A percentile compares a stretch with the other conserved stretches of the same genome.
Conservation (phyloP, 2,888 invertebrate genomes). For the Mystacides longicornis region DNA sequence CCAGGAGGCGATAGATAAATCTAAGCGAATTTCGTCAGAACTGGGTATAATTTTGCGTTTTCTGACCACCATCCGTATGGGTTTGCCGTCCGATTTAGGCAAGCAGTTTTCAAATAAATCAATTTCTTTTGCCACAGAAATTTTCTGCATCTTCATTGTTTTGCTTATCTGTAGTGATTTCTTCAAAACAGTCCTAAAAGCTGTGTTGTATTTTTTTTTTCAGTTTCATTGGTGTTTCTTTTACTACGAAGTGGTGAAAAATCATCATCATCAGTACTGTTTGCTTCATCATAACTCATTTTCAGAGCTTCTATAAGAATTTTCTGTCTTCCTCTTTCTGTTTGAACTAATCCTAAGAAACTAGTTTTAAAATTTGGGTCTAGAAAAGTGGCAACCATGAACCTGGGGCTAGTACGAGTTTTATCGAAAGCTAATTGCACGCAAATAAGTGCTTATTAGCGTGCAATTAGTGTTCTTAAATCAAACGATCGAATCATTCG, state of each 20-base stretch:
- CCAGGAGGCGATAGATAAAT: background rate
- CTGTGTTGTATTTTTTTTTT: background rate
- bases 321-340: too few species aligned
- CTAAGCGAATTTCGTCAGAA: slow-evolving; percentile 7
- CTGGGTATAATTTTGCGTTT: slow-evolving; percentile 28
- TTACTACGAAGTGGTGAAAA: background rate
- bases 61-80: slow-evolving; percentile 26
- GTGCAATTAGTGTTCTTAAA: too few species aligned
- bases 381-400: too few species aligned
- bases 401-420: too few species aligned
- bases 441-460: too few species aligned
- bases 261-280: too few species aligned
- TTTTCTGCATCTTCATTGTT: background rate
- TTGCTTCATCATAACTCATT: too few species aligned
- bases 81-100: slow-evolving; percentile 24
- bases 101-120: slow-evolving; percentile 27
- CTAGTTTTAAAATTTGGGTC: too few species aligned
- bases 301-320: too few species aligned
- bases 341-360: too few species aligned
- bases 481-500: too few species aligned
- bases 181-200: background rate
- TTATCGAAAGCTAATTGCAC: too few species aligned
- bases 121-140: slow-evolving; percentile 19
- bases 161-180: background rate
- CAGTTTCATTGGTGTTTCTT: background rate